Base-by-base conservation (phyloP, 92 coral and sea anemone genomes). In the Siderastrea radians region DNA sequence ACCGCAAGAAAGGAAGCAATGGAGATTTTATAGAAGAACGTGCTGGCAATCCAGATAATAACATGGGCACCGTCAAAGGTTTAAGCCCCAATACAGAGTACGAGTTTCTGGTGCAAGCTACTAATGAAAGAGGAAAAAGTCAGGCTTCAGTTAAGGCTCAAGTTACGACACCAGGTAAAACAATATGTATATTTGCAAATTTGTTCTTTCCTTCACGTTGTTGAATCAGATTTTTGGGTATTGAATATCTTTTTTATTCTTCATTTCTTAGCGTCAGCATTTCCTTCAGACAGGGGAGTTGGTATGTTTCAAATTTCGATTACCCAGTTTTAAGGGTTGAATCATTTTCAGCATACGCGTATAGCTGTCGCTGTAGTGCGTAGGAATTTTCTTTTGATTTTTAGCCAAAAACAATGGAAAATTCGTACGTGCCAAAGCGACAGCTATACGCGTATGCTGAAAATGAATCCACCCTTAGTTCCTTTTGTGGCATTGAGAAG, bases 81-180 rank as follows among this genome's bases (percentile, higher is more conserved):
- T 76, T 96, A 12, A 78, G 90, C 49, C 96, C 98, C 1, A 72
- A 73, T 15, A 95, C 98, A 2, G 86, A 69, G 3, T 96, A 96
- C 66, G 87, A 91, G 43, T 96, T 96, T 81, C 77, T 19, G 58
- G 92, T 95, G 60, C 81, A 75, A 61, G 82, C 96, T 64, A 62
- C 82, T 46, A 95, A 95, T 80, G 61, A 49, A 7, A 49, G 47
- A 50, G 98, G 98, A 3, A 74, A 68, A 4, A 85, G 98, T 9
- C 45, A 15, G 15, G 17, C 5, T 2, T 93, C 96, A 19, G 54
- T 9, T 9, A 1, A 61, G 61, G 45, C 75, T 7, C 50, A 51
- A 62, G 87, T 78, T 51, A 85, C 45, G 49, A 95, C 98, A 8
- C 87, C 89, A 85, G 94, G 98, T 95, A 26, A 26, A 26, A 26